These are phyloP conservation scores for Sminthurinus signatus DNA, from an alignment of 1,140 invertebrate species.

Conservation along the genomic window DNA sequence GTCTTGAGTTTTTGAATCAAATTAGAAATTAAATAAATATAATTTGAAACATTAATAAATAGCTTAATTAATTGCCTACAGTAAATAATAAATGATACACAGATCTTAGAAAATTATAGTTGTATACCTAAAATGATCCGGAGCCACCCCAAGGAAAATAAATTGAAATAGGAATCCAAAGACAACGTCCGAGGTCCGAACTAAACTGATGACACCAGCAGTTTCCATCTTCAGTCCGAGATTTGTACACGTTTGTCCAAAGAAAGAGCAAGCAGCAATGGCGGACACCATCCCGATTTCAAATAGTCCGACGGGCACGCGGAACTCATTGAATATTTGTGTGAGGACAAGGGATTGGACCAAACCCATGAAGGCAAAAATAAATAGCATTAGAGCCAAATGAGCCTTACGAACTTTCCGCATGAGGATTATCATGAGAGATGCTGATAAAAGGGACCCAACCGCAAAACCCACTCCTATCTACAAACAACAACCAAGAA, in stretches of 20 bases:
- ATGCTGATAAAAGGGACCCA: conserved; percentile 7
- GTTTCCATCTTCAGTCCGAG: conserved; percentile 27
- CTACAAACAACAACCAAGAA: conserved; percentile 1
- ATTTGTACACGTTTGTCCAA: conserved; percentile 26
- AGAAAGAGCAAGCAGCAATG: conserved; percentile 22
- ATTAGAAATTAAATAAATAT: not conserved
- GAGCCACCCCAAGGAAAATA: conserved; percentile 13
- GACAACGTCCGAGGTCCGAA: conserved; percentile 25
- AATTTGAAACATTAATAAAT: no score
- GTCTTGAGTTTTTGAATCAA: not conserved
- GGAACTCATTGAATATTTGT: not conserved
- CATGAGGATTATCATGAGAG: conserved; percentile 13
- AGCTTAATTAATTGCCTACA: no score
- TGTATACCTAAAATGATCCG: conserved; percentile 15
- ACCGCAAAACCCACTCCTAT: conserved; percentile 18
- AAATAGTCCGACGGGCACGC: conserved; percentile 7
- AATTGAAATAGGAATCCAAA: conserved; percentile 29
- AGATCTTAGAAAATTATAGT: no score
- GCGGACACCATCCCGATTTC: conserved; percentile 13
- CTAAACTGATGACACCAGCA: conserved; percentile 21
- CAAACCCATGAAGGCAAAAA: conserved; percentile 18
- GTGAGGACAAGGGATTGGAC: conserved; percentile 6
- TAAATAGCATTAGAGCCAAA: conserved; percentile 20
- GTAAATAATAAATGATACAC: no score
- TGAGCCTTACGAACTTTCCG: conserved; percentile 20